Conservation (phyloP, 2,888 invertebrate genomes). For the Tetragonisca angustula region DNA sequence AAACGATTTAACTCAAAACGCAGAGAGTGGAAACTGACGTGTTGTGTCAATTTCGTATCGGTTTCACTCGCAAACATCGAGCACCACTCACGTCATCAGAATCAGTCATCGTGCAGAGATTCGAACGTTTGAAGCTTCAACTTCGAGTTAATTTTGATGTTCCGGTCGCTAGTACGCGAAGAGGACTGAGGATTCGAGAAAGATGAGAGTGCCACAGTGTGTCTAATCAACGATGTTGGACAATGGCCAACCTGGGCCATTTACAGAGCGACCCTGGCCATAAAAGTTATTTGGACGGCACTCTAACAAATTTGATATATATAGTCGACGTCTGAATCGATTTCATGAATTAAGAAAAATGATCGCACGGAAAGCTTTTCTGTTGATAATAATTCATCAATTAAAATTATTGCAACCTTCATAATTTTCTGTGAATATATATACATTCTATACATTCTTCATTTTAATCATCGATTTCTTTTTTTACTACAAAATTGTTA, state of each 20-base stretch:
- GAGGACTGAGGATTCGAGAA: neutral
- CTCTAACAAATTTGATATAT: slow-evolving; percentile 73
- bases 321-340: slow-evolving; percentile 60
- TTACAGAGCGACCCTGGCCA: slow-evolving; percentile 77
- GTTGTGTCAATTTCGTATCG: neutral
- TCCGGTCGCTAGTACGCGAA: neutral
- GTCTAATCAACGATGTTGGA: slow-evolving; percentile 77
- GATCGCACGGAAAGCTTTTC: neutral
- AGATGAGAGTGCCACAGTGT: slow-evolving; percentile 57
- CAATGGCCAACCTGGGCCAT: slow-evolving; percentile 69
- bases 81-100: neutral
- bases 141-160: neutral
- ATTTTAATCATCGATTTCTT: neutral
- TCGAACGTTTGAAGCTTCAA: neutral
- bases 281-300: slow-evolving; percentile 80
- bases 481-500: neutral
- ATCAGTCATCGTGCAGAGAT: neutral
- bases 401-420: too few relatives aligned
- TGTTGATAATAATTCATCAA: too few relatives aligned
- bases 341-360: neutral
- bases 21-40: too few relatives aligned
- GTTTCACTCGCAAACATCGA: neutral
- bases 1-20: neutral
- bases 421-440: neutral
- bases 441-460: neutral